Evolutionary conservation across 2,888 invertebrate genomes (phyloP).

Genomic region (Caenorhabditis japonica): DNA sequence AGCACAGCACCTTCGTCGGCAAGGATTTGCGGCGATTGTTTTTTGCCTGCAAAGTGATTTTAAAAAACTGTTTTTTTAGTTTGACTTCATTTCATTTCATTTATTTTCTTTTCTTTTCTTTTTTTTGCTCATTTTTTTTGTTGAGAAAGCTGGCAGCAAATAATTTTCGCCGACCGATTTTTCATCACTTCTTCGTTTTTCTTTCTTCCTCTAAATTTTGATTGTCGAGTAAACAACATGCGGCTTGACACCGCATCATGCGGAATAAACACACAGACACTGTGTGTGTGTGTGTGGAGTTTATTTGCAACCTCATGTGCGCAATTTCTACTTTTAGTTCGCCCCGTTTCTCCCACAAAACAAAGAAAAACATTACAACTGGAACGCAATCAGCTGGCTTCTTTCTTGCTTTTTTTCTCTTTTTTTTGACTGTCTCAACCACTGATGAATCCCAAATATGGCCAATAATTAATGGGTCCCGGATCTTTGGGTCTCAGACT

Average conservation of each 20-base stretch:
- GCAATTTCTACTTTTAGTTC: constrained; percentile 52
- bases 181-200: not conserved
- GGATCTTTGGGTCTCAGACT: too few species aligned
- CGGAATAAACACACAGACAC: constrained; percentile 48
- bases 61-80: not conserved
- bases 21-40: constrained; percentile 69
- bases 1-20: constrained; percentile 73
- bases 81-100: not conserved
- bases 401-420: constrained; percentile 16
- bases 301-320: constrained; percentile 44
- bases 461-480: too few species aligned
- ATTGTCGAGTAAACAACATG: constrained; percentile 52
- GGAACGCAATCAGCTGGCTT: constrained; percentile 40
- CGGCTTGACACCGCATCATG: constrained; percentile 51
- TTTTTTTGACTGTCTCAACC: too few species aligned
- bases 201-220: constrained; percentile 29
- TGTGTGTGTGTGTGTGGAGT: too few species aligned
- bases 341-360: constrained; percentile 31
- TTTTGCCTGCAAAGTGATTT: constrained; percentile 64
- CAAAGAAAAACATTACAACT: constrained; percentile 49
- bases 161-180: not conserved
- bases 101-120: not conserved
- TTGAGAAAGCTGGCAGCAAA: not conserved
- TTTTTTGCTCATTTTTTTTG: constrained; percentile 6
- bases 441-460: too few species aligned